These are phyloP conservation scores for Rhynchomys soricoides DNA, from an alignment of 2,113 vertebrate genomes.

Conservation along the genomic window DNA sequence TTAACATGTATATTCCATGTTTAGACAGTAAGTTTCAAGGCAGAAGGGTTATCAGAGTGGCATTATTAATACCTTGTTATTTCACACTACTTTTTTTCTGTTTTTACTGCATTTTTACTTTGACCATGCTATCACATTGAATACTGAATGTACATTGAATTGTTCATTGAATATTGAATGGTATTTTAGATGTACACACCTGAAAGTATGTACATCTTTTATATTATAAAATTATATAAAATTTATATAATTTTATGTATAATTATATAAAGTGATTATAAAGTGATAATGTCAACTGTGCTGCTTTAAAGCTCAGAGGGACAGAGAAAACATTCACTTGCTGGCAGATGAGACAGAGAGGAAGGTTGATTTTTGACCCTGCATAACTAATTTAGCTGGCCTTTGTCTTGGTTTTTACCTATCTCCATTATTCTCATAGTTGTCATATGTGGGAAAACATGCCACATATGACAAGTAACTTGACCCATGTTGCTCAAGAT, in stretches of 20 bases:
- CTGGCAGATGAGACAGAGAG: not conserved
- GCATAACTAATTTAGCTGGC: not conserved
- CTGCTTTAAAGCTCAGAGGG: not conserved
- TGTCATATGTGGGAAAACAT: rapidly evolving
- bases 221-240: too few relatives aligned
- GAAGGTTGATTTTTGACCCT: not conserved
- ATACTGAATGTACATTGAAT: too few relatives aligned
- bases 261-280: too few relatives aligned
- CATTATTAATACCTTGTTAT: not conserved
- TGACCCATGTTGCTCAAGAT: not conserved
- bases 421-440: too few relatives aligned
- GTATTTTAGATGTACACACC: not conserved
- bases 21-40: not conserved
- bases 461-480: not conserved
- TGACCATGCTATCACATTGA: not conserved
- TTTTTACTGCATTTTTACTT: not conserved
- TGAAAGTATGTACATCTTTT: too few relatives aligned
- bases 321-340: not conserved
- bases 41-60: not conserved
- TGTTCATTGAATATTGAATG: not conserved
- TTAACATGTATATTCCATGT: not conserved
- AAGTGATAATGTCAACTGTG: too few relatives aligned
- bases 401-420: not conserved
- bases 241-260: too few relatives aligned
- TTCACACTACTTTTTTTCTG: not conserved